Evolutionary conservation across 2,113 vertebrate genomes (phyloP), one percentile per base, ranked within the genome.

Genomic region (Nerophis ophidion): DNA sequence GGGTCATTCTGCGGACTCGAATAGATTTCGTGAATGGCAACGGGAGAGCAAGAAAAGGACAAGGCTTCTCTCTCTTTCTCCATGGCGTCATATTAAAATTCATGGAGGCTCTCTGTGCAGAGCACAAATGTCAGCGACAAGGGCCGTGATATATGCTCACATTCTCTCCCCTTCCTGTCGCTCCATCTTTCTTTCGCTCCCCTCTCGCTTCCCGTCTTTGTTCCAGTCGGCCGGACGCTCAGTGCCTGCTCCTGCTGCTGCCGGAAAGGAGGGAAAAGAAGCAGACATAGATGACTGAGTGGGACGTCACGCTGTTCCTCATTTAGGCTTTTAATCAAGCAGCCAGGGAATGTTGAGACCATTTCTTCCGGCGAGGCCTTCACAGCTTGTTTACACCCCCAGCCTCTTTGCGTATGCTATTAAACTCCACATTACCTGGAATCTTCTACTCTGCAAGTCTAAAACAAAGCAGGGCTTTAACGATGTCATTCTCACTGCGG

Each of bases 41-140:
- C 71, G 72, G 64, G 77, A 78, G 74, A 74, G 58, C 33, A 57
- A 54, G 71, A 76, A 74, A 72, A 64, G 26, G 58, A 57, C 77
- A 63, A 76, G 66, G 79, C 82, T 81, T 79, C 74, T 77, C 74
- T 75, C 78, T 53, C 35, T 40, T 80, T 77, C 77, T 80, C 78
- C 66, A 53, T 77, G 80, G 86, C 73, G 84, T 79, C 75, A 82
- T 84, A 84, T 88, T 86, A 84, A 85, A 84, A 86, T 88, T 86
- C 86, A 88, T 83, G 76, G 83, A 78, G 70, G 70, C 84, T 86
- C 81, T 84, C 82, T 76, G 70, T 78, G 77, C 70, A 57, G 53
- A 82, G 80, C 79, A 81, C 74, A 82, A 88, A 86, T 85, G 82
- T 84, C 85, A 83, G 64, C 65, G 78, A 79, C 76, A 82, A 76